A percentile compares a stretch with the other conserved stretches of the same genome.
Evolutionary conservation across 2,113 vertebrate species (phyloP).

Genomic region (Forbesichthys papilliferus): DNA sequence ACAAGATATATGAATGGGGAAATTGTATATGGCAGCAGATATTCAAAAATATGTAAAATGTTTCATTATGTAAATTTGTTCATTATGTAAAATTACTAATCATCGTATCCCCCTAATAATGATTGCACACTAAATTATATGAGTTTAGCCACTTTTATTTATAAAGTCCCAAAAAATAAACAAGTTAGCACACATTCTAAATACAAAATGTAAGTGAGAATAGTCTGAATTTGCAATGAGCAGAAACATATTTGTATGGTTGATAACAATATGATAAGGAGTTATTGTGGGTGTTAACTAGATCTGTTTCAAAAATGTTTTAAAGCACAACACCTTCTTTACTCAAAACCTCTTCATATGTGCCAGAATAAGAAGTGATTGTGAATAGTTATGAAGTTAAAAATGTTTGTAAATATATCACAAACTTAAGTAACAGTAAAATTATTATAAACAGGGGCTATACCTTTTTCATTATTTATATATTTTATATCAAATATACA

Average conservation of each 20-base stretch:
- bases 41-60: neutral
- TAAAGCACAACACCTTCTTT: neutral
- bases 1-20: no score
- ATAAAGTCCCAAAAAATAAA: conserved; percentile 83
- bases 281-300: neutral
- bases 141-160: conserved; percentile 80
- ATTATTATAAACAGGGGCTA: conserved; percentile 28
- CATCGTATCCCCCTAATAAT: conserved; percentile 3
- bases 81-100: neutral
- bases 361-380: conserved; percentile 36
- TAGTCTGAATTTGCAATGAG: conserved; percentile 68
- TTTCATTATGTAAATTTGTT: neutral
- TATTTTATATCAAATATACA: neutral
- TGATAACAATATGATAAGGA: conserved; percentile 60
- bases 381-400: conserved; percentile 4
- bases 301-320: conserved; percentile 31
- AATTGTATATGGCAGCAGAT: no score
- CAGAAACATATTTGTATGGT: conserved; percentile 58
- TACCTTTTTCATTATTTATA: conserved; percentile 20
- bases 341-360: neutral
- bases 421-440: conserved; percentile 25
- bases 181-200: conserved; percentile 81
- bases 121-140: conserved; percentile 39
- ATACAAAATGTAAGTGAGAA: conserved; percentile 79
- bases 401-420: conserved; percentile 6